Conservation (phyloP, 1,140 invertebrate genomes). For the Drosophila parvula region DNA sequence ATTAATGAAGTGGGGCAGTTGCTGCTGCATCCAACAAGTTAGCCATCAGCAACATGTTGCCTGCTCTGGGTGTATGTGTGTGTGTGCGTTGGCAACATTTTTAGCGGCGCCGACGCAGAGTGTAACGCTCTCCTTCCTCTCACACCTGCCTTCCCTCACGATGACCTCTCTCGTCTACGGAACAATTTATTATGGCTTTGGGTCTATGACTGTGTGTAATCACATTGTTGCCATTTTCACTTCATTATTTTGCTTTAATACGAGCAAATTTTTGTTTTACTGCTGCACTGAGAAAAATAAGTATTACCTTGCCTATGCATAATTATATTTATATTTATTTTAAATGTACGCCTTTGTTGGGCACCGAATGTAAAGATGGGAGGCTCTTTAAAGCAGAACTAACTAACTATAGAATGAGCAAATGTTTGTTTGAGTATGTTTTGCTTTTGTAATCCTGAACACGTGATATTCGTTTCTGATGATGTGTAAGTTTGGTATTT, state of each 20-base stretch:
- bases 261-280: slow-evolving; percentile 78
- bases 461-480: no score
- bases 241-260: slow-evolving; percentile 82
- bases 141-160: background rate
- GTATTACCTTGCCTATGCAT: no score
- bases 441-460: no score
- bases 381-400: no score
- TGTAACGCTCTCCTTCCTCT: slow-evolving; percentile 10
- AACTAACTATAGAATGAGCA: no score
- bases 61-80: no score
- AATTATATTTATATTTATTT: no score
- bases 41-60: slow-evolving; percentile 64
- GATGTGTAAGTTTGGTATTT: no score
- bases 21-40: slow-evolving; percentile 76
- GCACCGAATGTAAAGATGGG: no score
- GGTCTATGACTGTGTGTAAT: slow-evolving; percentile 76
- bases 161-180: slow-evolving; percentile 22
- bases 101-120: slow-evolving; percentile 60
- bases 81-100: slow-evolving; percentile 54
- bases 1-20: slow-evolving; percentile 22
- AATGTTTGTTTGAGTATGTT: no score
- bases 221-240: slow-evolving; percentile 83
- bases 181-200: slow-evolving; percentile 75
- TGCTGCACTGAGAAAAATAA: slow-evolving; percentile 33
- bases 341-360: no score